Percentiles rank a stretch among this genome's conserved stretches.
phyloP scores from a whole-genome alignment of 2,797 vertebrate species.

The Megaceryle alcyon region DNA sequence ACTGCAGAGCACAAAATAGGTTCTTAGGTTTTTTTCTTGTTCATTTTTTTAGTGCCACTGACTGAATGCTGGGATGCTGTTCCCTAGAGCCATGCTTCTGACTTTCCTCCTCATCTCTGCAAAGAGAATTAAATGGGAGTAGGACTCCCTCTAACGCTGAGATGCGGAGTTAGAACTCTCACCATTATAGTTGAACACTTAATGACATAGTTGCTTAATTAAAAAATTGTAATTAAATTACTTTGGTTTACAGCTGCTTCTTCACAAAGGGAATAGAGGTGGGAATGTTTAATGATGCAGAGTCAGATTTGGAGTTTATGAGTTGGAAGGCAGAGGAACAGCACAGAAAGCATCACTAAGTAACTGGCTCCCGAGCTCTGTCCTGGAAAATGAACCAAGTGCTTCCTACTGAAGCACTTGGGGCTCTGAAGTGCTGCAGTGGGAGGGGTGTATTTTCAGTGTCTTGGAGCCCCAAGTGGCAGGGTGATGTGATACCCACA shows the following conservation, averaged over 20 bases:
- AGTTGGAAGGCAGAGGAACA: not conserved
- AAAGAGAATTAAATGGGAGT: not conserved
- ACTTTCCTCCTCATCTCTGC: not conserved
- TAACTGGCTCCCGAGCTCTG: not conserved
- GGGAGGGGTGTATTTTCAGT: not conserved
- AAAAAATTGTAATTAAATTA: not conserved
- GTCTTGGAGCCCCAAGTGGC: not conserved
- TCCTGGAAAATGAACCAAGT: not conserved
- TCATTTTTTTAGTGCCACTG: not conserved
- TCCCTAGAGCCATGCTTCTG: not conserved
- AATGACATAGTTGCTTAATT: not conserved
- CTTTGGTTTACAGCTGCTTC: not conserved
- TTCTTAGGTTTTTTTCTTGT: not conserved
- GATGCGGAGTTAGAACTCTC: not conserved
- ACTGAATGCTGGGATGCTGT: not conserved
- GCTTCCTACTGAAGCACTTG: not conserved
- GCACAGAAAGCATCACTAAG: not conserved
- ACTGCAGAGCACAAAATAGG: not conserved
- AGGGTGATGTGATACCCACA: not conserved
- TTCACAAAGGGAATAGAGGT: not conserved
- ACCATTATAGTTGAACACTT: not conserved
- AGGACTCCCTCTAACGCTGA: conserved; percentile 29
- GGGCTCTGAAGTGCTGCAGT: not conserved
- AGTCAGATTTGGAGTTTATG: not conserved
- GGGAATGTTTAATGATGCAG: not conserved